A percentile compares a stretch with the other conserved stretches of the same genome.
Evolutionary conservation across 2,113 vertebrate genomes (phyloP).

Genomic region (Myxocyprinus asiaticus): DNA sequence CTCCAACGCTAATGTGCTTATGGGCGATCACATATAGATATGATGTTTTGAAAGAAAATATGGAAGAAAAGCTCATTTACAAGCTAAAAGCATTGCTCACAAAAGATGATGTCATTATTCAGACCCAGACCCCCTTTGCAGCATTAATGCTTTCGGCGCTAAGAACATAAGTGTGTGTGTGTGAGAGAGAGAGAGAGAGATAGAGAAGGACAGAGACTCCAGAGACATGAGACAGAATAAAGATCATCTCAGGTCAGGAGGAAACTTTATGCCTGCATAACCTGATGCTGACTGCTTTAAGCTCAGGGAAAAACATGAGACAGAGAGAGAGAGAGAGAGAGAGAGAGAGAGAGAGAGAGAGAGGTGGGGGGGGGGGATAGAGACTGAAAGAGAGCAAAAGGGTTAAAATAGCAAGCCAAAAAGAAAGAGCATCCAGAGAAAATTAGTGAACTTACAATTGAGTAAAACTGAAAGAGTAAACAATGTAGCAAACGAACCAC

Average conservation of each 20-base stretch:
- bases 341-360: not conserved
- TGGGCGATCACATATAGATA: not conserved
- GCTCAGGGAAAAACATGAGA: not conserved
- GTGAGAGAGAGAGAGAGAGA: too few relatives aligned
- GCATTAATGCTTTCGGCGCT: too few relatives aligned
- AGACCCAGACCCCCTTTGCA: not conserved
- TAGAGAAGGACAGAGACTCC: not conserved
- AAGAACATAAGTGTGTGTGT: too few relatives aligned
- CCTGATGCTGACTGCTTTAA: not conserved
- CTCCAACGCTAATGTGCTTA: not conserved
- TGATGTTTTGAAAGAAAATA: not conserved
- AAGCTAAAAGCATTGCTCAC: not conserved
- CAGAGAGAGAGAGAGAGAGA: not conserved
- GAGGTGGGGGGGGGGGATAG: too few relatives aligned
- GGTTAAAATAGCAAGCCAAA: too few relatives aligned
- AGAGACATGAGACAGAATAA: not conserved
- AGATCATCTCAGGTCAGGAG: conserved; percentile 21
- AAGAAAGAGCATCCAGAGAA: too few relatives aligned
- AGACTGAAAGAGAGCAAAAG: too few relatives aligned
- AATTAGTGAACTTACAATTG: too few relatives aligned
- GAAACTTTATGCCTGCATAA: conserved; percentile 14
- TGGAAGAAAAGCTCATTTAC: not conserved
- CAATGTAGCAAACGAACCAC: not conserved
- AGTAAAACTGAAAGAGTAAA: too few relatives aligned
- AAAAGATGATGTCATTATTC: conserved; percentile 12